These are phyloP conservation scores for Orchesella cincta DNA, from an alignment of 1,140 invertebrate species.

Conservation along the genomic window DNA sequence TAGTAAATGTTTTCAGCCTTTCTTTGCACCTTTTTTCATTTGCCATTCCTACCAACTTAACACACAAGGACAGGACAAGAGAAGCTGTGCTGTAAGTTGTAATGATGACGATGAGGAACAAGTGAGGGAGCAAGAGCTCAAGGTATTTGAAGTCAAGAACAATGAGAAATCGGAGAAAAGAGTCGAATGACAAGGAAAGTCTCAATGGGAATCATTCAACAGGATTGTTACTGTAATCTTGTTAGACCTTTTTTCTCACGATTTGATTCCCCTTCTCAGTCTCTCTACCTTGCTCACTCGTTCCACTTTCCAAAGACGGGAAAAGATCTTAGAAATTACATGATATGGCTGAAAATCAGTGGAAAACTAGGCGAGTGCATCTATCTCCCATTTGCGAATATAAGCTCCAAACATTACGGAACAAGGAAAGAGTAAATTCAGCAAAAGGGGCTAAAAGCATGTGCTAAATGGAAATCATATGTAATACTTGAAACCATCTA, in stretches of 20 bases:
- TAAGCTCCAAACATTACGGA: not conserved
- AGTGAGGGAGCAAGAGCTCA: not conserved
- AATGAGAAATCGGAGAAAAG: not conserved
- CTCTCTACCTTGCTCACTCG: too few relatives aligned
- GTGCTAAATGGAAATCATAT: too few relatives aligned
- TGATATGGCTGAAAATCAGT: not conserved
- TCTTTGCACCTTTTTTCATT: too few relatives aligned
- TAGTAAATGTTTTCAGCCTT: too few relatives aligned
- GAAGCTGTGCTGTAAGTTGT: too few relatives aligned
- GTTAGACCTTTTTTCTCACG: not conserved
- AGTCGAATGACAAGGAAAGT: too few relatives aligned
- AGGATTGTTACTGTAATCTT: slow-evolving; percentile 5
- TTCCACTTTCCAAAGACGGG: not conserved
- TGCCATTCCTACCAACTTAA: too few relatives aligned
- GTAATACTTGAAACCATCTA: too few relatives aligned
- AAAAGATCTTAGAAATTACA: not conserved
- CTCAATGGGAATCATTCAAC: slow-evolving; percentile 3
- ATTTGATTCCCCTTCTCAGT: not conserved
- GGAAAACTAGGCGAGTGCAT: not conserved
- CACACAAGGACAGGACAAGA: too few relatives aligned
- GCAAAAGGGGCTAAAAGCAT: too few relatives aligned
- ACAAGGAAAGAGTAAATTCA: too few relatives aligned
- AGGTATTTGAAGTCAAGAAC: not conserved
- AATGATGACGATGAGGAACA: too few relatives aligned
- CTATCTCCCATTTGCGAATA: not conserved